Evolutionary conservation across 2,113 vertebrate species (phyloP).

Genomic region (Perca flavescens): DNA sequence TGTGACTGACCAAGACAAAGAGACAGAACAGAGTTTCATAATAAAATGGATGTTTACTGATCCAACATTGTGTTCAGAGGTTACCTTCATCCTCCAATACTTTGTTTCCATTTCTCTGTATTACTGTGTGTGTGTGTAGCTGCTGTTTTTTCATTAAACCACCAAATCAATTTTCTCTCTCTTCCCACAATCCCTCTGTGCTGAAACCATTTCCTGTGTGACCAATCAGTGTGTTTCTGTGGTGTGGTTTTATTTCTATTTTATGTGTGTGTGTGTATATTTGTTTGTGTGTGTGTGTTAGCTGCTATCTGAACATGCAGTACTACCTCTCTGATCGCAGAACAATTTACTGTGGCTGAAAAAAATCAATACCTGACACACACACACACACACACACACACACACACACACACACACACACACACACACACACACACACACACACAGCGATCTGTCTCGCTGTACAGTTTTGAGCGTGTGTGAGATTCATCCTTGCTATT

Average conservation of each 20-base stretch:
- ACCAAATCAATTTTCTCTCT: slow-evolving; percentile 75
- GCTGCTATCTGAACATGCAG: slow-evolving; percentile 60
- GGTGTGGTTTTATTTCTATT: slow-evolving; percentile 13
- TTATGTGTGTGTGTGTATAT: slow-evolving; percentile 8
- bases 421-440: slow-evolving; percentile 34
- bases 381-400: slow-evolving; percentile 28
- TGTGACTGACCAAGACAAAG: not conserved
- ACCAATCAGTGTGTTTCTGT: slow-evolving; percentile 69
- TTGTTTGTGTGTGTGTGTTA: slow-evolving; percentile 26
- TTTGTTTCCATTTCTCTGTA: not conserved
- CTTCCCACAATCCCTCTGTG: slow-evolving; percentile 69
- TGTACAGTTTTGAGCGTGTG: slow-evolving; percentile 21
- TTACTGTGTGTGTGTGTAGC: slow-evolving; percentile 15
- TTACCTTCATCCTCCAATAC: slow-evolving; percentile 6
- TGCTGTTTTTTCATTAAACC: slow-evolving; percentile 70
- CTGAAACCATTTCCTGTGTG: slow-evolving; percentile 70
- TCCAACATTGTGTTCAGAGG: slow-evolving; percentile 9
- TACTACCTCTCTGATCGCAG: slow-evolving; percentile 55
- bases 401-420: slow-evolving; percentile 30
- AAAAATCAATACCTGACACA: slow-evolving; percentile 62
- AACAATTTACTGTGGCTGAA: slow-evolving; percentile 60
- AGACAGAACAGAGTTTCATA: not conserved
- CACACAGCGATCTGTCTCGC: slow-evolving; percentile 23
- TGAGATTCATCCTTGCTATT: slow-evolving; percentile 47
- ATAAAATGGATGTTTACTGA: not conserved